phyloP scores from a whole-genome alignment of 2,797 vertebrate species.

The Amniataba percoides region DNA sequence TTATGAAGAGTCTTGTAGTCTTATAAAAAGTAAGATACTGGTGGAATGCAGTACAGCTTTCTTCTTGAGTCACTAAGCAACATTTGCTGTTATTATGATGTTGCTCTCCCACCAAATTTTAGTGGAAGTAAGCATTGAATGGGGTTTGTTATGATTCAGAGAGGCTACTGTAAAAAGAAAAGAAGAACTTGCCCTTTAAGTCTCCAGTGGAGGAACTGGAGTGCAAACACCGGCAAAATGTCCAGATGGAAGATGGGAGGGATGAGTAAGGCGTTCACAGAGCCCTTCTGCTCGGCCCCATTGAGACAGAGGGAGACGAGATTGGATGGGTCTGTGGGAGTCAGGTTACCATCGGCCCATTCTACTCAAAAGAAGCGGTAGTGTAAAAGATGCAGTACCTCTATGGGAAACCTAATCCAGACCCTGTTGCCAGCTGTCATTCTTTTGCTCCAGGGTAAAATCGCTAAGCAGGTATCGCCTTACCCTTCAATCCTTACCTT shows the following conservation, averaged over 20 bases:
- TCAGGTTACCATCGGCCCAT: slow-evolving; percentile 81
- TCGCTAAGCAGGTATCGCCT: slow-evolving; percentile 80
- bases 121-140: slow-evolving; percentile 4
- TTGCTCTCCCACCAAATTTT: not conserved
- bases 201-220: slow-evolving; percentile 64
- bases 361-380: slow-evolving; percentile 76
- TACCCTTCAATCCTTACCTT: slow-evolving; percentile 79
- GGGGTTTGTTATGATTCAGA: slow-evolving; percentile 44
- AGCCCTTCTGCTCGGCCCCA: slow-evolving; percentile 81
- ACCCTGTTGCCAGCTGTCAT: slow-evolving; percentile 84
- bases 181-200: slow-evolving; percentile 61
- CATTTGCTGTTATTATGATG: not conserved
- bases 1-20: not conserved
- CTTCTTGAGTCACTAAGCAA: not conserved
- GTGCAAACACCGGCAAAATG: slow-evolving; percentile 69
- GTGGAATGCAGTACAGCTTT: not conserved
- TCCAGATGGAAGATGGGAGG: slow-evolving; percentile 84
- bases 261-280: slow-evolving; percentile 79
- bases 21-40: not conserved
- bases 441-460: slow-evolving; percentile 78
- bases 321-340: slow-evolving; percentile 81
- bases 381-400: slow-evolving; percentile 84
- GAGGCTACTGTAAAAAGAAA: slow-evolving; percentile 8
- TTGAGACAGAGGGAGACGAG: slow-evolving; percentile 78
- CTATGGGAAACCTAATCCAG: slow-evolving; percentile 84